Percentiles rank a stretch among this genome's conserved stretches.
Evolutionary conservation across 2,797 vertebrate genomes (phyloP).

Genomic region (Telmatherina bonti): DNA sequence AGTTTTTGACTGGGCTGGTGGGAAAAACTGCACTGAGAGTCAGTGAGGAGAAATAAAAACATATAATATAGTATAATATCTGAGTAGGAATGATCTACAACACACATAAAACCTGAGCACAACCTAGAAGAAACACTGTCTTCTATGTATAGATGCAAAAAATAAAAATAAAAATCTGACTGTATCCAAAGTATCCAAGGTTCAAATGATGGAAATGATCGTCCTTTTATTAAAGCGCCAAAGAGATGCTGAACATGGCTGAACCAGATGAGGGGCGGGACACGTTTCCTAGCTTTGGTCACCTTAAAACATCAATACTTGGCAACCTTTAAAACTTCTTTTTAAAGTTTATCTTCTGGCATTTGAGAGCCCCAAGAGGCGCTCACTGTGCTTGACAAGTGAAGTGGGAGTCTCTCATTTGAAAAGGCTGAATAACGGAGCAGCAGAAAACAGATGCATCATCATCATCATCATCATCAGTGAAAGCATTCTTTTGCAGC

Average conservation of each 20-base stretch:
- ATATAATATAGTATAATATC: no score
- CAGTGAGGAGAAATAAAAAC: no score
- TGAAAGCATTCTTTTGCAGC: conserved; percentile 27
- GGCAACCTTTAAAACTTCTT: conserved; percentile 5
- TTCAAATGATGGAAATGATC: not conserved
- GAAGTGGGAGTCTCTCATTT: conserved; percentile 18
- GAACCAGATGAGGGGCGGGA: no score
- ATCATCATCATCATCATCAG: conserved; percentile 24
- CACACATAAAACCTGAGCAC: not conserved
- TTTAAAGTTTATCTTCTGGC: conserved; percentile 16
- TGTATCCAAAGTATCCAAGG: not conserved
- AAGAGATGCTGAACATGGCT: not conserved
- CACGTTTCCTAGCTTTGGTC: not conserved
- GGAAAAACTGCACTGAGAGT: no score
- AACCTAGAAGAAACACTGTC: not conserved
- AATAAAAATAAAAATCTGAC: not conserved
- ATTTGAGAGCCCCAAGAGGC: conserved; percentile 23
- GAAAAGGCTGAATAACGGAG: conserved; percentile 29
- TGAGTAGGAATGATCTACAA: no score
- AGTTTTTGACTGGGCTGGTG: no score
- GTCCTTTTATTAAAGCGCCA: not conserved
- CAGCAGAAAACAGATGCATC: conserved; percentile 19
- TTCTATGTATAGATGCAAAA: not conserved
- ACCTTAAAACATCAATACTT: not conserved
- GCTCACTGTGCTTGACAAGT: conserved; percentile 6